A percentile compares a stretch with the other conserved stretches of the same genome.
Conservation (phyloP, 2,888 invertebrate species). For the Selenia dentaria region DNA sequence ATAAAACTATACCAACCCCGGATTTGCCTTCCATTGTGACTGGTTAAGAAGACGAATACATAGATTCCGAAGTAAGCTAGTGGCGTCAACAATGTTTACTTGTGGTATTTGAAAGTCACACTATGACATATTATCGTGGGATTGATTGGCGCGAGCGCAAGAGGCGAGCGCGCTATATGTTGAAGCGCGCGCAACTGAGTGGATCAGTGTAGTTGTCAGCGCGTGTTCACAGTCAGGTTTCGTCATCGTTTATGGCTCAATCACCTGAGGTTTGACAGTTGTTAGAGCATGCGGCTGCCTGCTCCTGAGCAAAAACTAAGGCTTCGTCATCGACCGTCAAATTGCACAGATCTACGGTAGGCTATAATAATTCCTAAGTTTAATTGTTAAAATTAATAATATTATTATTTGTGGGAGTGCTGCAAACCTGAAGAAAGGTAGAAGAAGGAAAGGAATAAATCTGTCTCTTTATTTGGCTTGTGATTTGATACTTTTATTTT, state of each 20-base stretch:
- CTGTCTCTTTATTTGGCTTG: no score
- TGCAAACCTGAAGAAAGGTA: no score
- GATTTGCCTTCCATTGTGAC: constrained; percentile 51
- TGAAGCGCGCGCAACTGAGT: constrained; percentile 52
- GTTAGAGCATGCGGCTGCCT: background rate
- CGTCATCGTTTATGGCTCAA: constrained; percentile 2
- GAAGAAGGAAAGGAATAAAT: no score
- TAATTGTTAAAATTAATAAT: no score
- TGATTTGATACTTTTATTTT: no score
- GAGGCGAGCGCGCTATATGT: constrained; percentile 52
- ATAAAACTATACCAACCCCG: constrained; percentile 49
- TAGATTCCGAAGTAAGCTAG: constrained; percentile 29
- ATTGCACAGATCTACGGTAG: constrained; percentile 3
- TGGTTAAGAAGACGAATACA: constrained; percentile 20
- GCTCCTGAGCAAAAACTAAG: constrained; percentile 4
- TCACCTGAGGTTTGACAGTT: background rate
- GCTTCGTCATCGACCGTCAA: background rate
- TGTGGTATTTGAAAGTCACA: constrained; percentile 37
- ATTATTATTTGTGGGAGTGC: no score
- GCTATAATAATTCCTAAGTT: no score
- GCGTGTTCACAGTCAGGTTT: constrained; percentile 2
- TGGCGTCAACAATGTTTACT: constrained; percentile 24
- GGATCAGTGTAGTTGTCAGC: constrained; percentile 2
- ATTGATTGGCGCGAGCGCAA: constrained; percentile 42
- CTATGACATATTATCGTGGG: constrained; percentile 37